A percentile compares a stretch with the other conserved stretches of the same genome.
These are phyloP conservation scores for Karalla daura DNA, from an alignment of 2,797 vertebrate genomes.

Conservation along the genomic window DNA sequence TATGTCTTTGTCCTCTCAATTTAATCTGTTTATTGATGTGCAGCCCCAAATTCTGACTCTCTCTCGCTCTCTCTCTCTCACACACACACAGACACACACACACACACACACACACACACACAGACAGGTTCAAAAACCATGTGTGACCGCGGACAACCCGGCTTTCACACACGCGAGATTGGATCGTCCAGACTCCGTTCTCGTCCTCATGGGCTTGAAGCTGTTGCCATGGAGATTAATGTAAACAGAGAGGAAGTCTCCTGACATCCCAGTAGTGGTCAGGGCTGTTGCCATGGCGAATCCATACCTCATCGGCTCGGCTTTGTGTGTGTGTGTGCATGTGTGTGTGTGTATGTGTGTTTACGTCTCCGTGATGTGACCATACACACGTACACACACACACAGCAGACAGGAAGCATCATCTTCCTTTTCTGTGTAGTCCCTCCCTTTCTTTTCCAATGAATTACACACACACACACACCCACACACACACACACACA, in stretches of 20 bases:
- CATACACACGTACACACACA: too few species aligned
- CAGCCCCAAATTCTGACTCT: background rate
- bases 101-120: background rate
- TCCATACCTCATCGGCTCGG: slow-evolving; percentile 33
- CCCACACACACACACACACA: background rate
- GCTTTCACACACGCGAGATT: background rate
- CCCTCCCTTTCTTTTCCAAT: slow-evolving; percentile 18
- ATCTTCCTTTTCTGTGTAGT: slow-evolving; percentile 13
- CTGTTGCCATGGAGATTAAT: slow-evolving; percentile 57
- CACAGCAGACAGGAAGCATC: slow-evolving; percentile 14
- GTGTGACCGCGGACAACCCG: background rate
- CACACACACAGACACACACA: background rate
- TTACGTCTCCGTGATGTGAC: slow-evolving; percentile 9
- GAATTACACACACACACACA: background rate
- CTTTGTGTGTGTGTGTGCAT: slow-evolving; percentile 7
- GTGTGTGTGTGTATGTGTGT: slow-evolving; percentile 1
- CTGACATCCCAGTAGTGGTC: slow-evolving; percentile 38
- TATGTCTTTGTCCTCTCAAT: background rate
- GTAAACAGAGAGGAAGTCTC: slow-evolving; percentile 62
- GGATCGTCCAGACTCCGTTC: slow-evolving; percentile 8
- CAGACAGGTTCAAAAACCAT: background rate
- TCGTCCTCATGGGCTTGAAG: background rate
- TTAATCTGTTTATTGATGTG: background rate
- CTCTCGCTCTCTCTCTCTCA: too few species aligned
- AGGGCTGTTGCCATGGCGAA: slow-evolving; percentile 68